Conservation (phyloP, 2,888 invertebrate genomes). For the Acronicta psi region DNA sequence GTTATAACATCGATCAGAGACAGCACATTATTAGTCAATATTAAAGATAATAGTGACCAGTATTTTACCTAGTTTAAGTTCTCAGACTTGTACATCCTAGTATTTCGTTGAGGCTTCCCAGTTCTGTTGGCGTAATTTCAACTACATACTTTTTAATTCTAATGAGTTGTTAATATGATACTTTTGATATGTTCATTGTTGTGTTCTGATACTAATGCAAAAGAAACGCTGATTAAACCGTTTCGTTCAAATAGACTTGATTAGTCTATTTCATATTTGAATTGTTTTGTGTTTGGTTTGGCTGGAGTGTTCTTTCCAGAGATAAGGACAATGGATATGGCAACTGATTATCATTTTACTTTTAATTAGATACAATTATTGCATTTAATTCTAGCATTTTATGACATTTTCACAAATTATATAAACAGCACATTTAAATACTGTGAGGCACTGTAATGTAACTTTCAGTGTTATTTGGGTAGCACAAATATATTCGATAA, state of each 20-base stretch:
- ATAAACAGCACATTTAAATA: constrained; percentile 16
- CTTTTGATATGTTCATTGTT: constrained; percentile 37
- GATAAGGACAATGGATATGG: constrained; percentile 43
- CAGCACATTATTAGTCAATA: constrained; percentile 22
- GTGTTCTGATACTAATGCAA: constrained; percentile 26
- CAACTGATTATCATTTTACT: constrained; percentile 51
- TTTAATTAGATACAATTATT: constrained; percentile 37
- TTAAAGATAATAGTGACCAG: constrained; percentile 50
- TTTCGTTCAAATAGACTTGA: constrained; percentile 33
- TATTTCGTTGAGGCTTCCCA: constrained; percentile 35
- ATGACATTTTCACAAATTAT: constrained; percentile 35
- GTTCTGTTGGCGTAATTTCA: constrained; percentile 3
- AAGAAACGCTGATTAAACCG: constrained; percentile 26
- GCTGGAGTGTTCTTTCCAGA: constrained; percentile 27
- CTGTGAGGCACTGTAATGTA: constrained; percentile 11
- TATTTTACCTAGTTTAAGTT: constrained; percentile 56
- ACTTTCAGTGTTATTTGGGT: constrained; percentile 25
- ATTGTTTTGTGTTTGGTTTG: constrained; percentile 30
- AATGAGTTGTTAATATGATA: constrained; percentile 22
- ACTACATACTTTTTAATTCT: constrained; percentile 6
- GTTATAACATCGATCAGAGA: constrained; percentile 15
- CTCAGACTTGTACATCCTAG: constrained; percentile 31
- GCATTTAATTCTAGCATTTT: constrained; percentile 65
- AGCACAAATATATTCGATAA: constrained; percentile 49
- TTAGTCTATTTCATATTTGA: constrained; percentile 22